Conservation (phyloP, 2,113 vertebrate genomes). For the Piprites chloris region DNA sequence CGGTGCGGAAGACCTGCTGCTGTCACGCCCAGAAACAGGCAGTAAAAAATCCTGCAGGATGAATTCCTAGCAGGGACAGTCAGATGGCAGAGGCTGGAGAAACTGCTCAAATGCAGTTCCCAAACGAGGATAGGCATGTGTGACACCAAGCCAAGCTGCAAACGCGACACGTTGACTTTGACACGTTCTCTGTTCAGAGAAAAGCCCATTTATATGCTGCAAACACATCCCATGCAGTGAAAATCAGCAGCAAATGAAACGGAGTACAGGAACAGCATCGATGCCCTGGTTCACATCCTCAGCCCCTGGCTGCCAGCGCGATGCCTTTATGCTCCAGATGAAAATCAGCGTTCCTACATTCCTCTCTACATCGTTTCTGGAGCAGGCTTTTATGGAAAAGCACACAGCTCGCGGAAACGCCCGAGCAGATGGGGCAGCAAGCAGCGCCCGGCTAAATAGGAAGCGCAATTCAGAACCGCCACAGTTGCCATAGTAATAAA, state of each 20-base stretch:
- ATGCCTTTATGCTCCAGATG: background rate
- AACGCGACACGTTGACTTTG: fast-evolving
- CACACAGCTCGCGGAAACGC: background rate
- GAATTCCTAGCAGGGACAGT: background rate
- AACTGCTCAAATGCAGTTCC: background rate
- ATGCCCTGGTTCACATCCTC: background rate
- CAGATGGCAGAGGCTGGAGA: background rate
- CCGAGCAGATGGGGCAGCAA: background rate
- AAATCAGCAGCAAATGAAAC: too few species aligned
- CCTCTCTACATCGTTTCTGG: background rate
- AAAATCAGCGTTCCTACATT: background rate
- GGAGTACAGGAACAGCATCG: background rate
- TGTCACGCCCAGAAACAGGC: background rate
- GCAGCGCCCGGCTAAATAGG: background rate
- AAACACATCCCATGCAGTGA: background rate
- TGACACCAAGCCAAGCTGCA: background rate
- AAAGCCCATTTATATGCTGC: background rate
- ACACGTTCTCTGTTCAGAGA: background rate
- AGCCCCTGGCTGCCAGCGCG: fast-evolving
- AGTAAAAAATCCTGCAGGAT: background rate
- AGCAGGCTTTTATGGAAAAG: background rate
- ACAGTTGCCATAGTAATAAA: slow-evolving; percentile 49
- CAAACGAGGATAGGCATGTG: background rate
- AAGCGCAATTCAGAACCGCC: background rate
- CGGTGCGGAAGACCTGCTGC: background rate